Base-by-base conservation (phyloP, 2,888 invertebrate genomes). In the Parnassius mnemosyne region DNA sequence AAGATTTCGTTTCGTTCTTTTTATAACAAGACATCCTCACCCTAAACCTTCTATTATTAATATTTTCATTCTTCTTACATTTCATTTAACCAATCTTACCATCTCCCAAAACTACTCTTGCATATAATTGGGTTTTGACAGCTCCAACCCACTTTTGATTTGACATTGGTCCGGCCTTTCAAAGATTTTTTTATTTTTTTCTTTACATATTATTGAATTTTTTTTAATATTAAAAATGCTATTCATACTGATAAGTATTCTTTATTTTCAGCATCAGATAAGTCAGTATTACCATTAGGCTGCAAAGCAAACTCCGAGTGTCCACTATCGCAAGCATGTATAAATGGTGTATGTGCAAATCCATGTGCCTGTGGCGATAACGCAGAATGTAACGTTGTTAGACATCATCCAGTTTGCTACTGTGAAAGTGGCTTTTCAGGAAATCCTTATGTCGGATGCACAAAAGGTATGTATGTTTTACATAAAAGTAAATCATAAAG, bases 341-440 rank as follows among this genome's bases (percentile, higher is more conserved):
- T 97, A 59, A 97, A 97, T 75, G 92, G 93, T 46, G 92, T 93
- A 20, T 97, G 97, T 78, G 94, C 95, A 10, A 95, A 94, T 76
- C 97, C 97, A 1, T 97, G 97, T 78, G 95, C 95, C 74, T 97
- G 97, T 74, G 97, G 97, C 55, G 91, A 94, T 2, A 94, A 96
- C 76, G 95, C 97, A 7, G 95, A 96, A 71, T 98, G 98, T 79
- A 92, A 92, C 64, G 96, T 97, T 11, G 90, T 94, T 59, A 94
- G 96, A 81, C 97, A 98, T 79, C 96, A 96, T 84, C 96, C 97
- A 13, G 94, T 96, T 13, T 98, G 97, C 80, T 94, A 93, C 73
- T 98, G 97, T 80, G 93, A 93, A 75, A 93, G 94, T 47, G 97
- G 96, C 57, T 97, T 94, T 82, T 96, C 96, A 50, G 97, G 97